Percentiles rank a stretch among this genome's conserved stretches.
Conservation (phyloP, 2,888 invertebrate genomes). For the Vanessa cardui region DNA sequence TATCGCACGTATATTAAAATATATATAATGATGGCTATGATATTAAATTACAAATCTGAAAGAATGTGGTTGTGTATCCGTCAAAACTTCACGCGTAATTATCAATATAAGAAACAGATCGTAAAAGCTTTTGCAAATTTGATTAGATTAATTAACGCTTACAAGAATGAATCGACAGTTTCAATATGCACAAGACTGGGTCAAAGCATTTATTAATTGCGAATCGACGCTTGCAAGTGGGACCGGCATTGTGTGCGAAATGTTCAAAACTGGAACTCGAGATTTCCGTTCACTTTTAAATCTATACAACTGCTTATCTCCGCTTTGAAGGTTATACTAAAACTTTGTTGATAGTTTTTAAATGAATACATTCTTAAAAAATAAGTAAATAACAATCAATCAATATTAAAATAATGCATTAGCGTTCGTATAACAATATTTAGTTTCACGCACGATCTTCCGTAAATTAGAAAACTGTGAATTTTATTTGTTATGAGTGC, state of each 20-base stretch:
- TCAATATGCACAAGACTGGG: constrained; percentile 63
- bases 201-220: constrained; percentile 77
- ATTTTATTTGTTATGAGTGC: background rate
- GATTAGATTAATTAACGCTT: constrained; percentile 61
- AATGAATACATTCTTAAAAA: background rate
- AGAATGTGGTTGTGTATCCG: constrained; percentile 6
- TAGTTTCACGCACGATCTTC: background rate
- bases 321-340: constrained; percentile 30
- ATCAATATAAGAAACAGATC: constrained; percentile 13
- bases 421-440: background rate
- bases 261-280: constrained; percentile 61
- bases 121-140: constrained; percentile 53
- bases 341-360: background rate
- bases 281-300: constrained; percentile 74
- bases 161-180: constrained; percentile 69
- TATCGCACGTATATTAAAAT: background rate
- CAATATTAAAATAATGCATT: background rate
- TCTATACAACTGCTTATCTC: constrained; percentile 55
- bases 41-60: constrained; percentile 17
- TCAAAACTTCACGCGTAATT: constrained; percentile 9
- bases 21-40: background rate
- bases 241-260: constrained; percentile 71
- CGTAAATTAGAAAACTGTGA: background rate
- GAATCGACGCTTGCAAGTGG: constrained; percentile 73
- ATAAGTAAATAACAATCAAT: background rate